These are phyloP conservation scores for Petrocephalus microphthalmus DNA, from an alignment of 2,113 vertebrate species.

Conservation along the genomic window DNA sequence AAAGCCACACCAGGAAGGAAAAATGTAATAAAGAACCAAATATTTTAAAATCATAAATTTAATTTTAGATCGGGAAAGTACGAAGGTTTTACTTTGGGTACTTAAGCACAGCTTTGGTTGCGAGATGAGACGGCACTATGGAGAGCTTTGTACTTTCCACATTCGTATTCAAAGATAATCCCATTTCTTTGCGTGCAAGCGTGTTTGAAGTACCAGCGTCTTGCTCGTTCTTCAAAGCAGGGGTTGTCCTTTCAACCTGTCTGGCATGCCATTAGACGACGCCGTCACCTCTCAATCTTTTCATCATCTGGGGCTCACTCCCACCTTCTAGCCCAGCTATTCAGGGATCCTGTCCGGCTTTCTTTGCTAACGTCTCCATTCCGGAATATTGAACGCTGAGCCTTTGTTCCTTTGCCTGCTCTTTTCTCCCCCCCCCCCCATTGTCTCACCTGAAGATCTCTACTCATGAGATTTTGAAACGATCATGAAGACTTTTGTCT, in stretches of 20 bases:
- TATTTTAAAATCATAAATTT: background rate
- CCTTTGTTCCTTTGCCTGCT: background rate
- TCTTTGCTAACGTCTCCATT: background rate
- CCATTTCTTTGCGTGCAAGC: background rate
- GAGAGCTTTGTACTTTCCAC: background rate
- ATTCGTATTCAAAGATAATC: conserved; percentile 15
- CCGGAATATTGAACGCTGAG: background rate
- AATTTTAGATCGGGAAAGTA: background rate
- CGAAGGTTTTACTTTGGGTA: background rate
- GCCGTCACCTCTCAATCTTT: background rate
- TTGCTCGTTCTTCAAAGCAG: conserved; percentile 11
- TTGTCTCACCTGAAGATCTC: background rate
- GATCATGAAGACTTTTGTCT: too few relatives aligned
- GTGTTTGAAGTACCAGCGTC: conserved; percentile 9
- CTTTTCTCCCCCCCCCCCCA: too few relatives aligned
- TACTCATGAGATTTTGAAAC: background rate
- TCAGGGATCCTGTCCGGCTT: background rate
- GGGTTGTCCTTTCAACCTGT: background rate
- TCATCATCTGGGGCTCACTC: background rate
- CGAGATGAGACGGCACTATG: background rate
- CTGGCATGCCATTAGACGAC: conserved; percentile 7
- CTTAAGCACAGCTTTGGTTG: background rate
- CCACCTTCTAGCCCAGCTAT: background rate
- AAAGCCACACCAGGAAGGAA: background rate
- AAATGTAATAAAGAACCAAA: background rate